These are phyloP conservation scores for Drosophila limbata DNA, from an alignment of 2,888 invertebrate species.

Conservation along the genomic window DNA sequence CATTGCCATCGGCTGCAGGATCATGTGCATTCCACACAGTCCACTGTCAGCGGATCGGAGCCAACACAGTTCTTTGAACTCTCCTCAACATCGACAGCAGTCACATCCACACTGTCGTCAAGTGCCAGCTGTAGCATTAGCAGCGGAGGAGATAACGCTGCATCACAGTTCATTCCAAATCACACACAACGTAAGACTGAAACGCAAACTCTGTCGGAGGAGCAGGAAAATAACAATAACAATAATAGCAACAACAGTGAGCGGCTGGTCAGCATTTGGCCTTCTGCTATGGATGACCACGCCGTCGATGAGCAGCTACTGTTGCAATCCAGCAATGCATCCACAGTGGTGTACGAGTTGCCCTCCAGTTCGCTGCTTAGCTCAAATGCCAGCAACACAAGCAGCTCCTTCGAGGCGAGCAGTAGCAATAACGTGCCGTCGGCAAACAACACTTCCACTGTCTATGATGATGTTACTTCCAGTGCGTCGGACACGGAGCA, in stretches of 20 bases:
- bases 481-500: constrained; percentile 82
- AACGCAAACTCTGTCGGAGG: constrained; percentile 27
- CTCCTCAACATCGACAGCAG: constrained; percentile 62
- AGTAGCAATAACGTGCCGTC: constrained; percentile 26
- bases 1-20: constrained; percentile 42
- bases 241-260: constrained; percentile 8
- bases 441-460: constrained; percentile 24
- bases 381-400: constrained; percentile 52
- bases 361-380: constrained; percentile 61
- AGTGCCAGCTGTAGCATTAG: constrained; percentile 24
- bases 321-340: constrained; percentile 20
- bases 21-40: constrained; percentile 68
- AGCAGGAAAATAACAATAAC: constrained; percentile 17
- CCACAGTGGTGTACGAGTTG: constrained; percentile 50
- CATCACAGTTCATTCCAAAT: constrained; percentile 60
- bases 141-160: constrained; percentile 15
- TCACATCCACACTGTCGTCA: constrained; percentile 37
- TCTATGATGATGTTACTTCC: constrained; percentile 78
- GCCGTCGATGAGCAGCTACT: constrained; percentile 63
- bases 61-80: constrained; percentile 65
- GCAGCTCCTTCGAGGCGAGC: constrained; percentile 63
- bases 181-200: constrained; percentile 59
- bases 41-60: constrained; percentile 31
- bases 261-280: constrained; percentile 49
- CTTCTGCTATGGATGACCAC: constrained; percentile 68